Base-by-base conservation (phyloP, 2,797 vertebrate species). In the Chrysocyon brachyurus region DNA sequence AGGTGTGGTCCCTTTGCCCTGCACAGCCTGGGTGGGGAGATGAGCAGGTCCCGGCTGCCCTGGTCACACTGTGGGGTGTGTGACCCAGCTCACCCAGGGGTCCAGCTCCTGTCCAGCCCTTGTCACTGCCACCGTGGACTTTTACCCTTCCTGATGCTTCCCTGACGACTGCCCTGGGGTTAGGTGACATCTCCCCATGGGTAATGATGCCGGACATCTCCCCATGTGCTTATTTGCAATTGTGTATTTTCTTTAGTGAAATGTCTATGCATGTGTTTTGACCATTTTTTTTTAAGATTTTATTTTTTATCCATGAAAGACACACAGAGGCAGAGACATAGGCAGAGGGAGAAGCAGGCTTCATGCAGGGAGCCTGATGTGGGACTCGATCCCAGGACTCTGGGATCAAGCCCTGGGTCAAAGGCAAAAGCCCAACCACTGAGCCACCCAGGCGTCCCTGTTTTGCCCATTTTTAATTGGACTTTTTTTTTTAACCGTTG, bases 191-290 rank as follows among this genome's bases (percentile, higher is more conserved):
- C 7, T 22, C 61, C 6, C 21, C 0, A 16, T 0, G 63, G 11
- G 15, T 0, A 1, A 31, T 1, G n/a, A 8, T 5, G 0, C 0
- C 0, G 5, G 54, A 3, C 0, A 0, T 2, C 54, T 3, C 3
- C 1, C 31, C 8, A 0, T 0, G 6, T 0, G 40, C 63, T 2
- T 3, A 0, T 12, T 5, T 21, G 7, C 36, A 4, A 3, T 0
- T 26, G 15, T 0, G 1, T 3, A 6, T 6, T 10, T 28, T 63
- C 16, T 3, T 3, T 2, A 14, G 12, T 7, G 31, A 49, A 21
- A 28, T 4, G 8, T 31, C 70, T n/a, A 19, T 56, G 10, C 11
- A 0, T 2, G 1, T 1, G 12, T 64, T 63, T 36, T 6, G 11
- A 56, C 31, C 28, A 0, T 12, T 31, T 46, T 19, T 21, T 46